phyloP scores from a whole-genome alignment of 2,113 vertebrate species.

The Gobius niger region DNA sequence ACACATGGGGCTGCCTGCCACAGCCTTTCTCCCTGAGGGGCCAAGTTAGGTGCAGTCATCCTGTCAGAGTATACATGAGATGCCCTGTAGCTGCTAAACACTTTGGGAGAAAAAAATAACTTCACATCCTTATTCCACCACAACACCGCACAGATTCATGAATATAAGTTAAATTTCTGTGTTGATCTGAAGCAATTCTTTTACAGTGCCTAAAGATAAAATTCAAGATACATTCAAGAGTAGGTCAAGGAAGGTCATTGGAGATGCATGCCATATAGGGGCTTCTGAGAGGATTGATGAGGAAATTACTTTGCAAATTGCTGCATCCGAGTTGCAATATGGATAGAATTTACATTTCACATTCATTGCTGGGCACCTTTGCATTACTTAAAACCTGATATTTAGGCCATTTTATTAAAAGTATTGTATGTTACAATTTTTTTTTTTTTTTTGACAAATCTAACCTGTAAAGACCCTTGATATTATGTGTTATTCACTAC shows the following conservation, averaged over 20 bases:
- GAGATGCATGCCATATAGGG: conserved; percentile 2
- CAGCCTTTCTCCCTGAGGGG: conserved; percentile 58
- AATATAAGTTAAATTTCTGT: not conserved
- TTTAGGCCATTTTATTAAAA: too few species aligned
- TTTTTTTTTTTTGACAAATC: too few species aligned
- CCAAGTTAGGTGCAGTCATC: conserved; percentile 44
- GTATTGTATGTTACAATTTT: too few species aligned
- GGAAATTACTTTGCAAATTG: too few species aligned
- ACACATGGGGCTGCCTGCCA: conserved; percentile 47
- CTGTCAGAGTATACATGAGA: conserved; percentile 30
- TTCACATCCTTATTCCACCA: not conserved
- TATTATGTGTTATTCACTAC: too few species aligned
- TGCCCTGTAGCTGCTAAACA: conserved; percentile 20
- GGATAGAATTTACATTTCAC: not conserved
- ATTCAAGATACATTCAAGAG: conserved; percentile 13
- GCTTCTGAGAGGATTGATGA: not conserved
- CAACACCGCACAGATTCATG: not conserved
- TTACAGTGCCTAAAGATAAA: not conserved
- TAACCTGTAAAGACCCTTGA: too few species aligned
- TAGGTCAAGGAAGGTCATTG: conserved; percentile 18
- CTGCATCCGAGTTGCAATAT: not conserved
- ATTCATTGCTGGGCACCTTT: not conserved
- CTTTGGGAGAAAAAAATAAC: conserved; percentile 6
- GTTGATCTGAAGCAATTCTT: not conserved
- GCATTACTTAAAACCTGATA: not conserved